Percentiles rank a stretch among this genome's conserved stretches.
phyloP scores from a whole-genome alignment of 1,140 invertebrate genomes.

The Calycopis cecrops region DNA sequence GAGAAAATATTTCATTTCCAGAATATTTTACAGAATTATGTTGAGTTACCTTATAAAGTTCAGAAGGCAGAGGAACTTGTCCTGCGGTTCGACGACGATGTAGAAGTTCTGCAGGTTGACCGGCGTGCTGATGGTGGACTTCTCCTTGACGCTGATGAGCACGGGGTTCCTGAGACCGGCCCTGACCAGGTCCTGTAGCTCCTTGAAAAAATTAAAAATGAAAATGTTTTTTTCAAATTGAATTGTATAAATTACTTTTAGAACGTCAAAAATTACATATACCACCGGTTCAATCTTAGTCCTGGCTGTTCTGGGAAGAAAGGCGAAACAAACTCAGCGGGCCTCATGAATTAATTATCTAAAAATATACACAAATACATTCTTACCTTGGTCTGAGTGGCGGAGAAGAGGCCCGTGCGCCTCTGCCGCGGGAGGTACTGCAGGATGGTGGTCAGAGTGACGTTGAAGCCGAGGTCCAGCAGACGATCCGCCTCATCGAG shows the following conservation, averaged over 20 bases:
- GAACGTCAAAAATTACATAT: no score
- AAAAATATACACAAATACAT: no score
- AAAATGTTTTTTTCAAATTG: no score
- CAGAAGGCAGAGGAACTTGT: constrained; percentile 86
- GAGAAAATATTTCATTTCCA: no score
- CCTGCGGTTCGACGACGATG: constrained; percentile 83
- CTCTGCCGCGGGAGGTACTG: constrained; percentile 93
- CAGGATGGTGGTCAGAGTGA: constrained; percentile 92
- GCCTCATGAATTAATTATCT: no score
- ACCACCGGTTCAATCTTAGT: no score
- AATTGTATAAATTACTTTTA: no score
- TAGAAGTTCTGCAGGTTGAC: constrained; percentile 89
- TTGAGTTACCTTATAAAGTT: constrained; percentile 82
- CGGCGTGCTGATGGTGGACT: constrained; percentile 87
- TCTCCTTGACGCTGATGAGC: constrained; percentile 92
- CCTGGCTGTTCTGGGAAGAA: no score
- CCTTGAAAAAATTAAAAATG: no score
- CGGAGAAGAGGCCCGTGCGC: constrained; percentile 97
- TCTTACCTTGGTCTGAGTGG: constrained; percentile 99
- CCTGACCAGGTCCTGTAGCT: constrained; percentile 92
- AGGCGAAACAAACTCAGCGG: no score
- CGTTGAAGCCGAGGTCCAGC: constrained; percentile 93
- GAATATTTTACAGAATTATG: no score
- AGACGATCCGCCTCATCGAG: constrained; percentile 98
- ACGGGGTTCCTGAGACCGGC: constrained; percentile 97